These are phyloP conservation scores for Antheraea assamensis DNA, from an alignment of 2,888 invertebrate species.

Conservation along the genomic window DNA sequence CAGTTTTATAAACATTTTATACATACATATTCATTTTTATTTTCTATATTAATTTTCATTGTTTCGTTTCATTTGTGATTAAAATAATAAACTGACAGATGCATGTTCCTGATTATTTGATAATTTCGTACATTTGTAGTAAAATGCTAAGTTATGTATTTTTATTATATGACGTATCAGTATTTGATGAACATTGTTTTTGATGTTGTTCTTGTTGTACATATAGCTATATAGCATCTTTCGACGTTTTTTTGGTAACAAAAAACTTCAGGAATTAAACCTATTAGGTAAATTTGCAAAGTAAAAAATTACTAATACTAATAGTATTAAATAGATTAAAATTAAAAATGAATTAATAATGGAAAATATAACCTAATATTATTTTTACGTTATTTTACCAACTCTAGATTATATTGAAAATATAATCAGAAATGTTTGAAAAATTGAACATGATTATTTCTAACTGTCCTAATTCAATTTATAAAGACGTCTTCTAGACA, in stretches of 20 bases:
- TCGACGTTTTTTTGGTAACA: too few species aligned
- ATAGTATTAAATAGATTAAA: background rate
- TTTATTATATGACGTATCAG: too few species aligned
- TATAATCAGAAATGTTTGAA: background rate
- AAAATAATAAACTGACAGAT: background rate
- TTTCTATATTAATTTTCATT: background rate
- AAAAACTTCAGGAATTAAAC: too few species aligned
- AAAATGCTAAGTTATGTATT: too few species aligned
- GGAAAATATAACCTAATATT: background rate
- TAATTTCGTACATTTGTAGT: too few species aligned
- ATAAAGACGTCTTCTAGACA: background rate
- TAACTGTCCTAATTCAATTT: background rate
- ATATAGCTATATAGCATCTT: too few species aligned
- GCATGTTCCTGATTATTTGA: background rate
- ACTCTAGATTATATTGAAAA: background rate
- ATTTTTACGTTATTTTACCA: background rate
- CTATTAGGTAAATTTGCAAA: too few species aligned
- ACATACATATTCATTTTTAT: background rate
- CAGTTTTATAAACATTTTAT: background rate
- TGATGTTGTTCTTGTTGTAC: too few species aligned
- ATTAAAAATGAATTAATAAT: background rate
- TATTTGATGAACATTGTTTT: too few species aligned
- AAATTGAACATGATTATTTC: background rate
- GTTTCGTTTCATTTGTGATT: background rate
- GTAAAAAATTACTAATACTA: background rate